Percentiles rank a stretch among this genome's conserved stretches.
phyloP scores from a whole-genome alignment of 2,797 vertebrate genomes.

The Lutjanus campechanus region DNA sequence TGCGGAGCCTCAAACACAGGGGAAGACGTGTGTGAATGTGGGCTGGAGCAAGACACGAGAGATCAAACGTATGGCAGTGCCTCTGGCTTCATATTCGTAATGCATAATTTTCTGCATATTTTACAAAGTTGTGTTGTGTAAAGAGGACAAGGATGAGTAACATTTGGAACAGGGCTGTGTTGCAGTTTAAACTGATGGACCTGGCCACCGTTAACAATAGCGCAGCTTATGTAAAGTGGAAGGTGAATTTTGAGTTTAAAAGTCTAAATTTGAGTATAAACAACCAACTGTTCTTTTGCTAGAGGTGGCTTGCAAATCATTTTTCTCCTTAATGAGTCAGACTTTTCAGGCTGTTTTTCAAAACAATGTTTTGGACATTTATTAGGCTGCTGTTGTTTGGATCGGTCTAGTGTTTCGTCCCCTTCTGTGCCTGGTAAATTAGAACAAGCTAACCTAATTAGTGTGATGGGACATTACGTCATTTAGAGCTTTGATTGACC shows the following conservation, averaged over 20 bases:
- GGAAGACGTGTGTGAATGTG: conserved; percentile 4
- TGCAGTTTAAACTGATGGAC: conserved; percentile 10
- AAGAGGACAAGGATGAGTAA: conserved; percentile 21
- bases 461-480: conserved; percentile 30
- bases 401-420: conserved; percentile 1
- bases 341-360: conserved; percentile 12
- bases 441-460: conserved; percentile 50
- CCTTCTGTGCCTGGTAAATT: conserved; percentile 41
- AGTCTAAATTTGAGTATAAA: neutral
- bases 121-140: conserved; percentile 33
- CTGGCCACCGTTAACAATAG: neutral
- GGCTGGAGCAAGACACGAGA: conserved; percentile 40
- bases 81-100: conserved; percentile 27
- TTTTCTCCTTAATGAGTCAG: neutral
- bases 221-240: neutral
- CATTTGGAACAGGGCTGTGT: conserved; percentile 11
- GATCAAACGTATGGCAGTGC: conserved; percentile 50
- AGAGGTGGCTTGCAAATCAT: neutral
- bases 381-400: conserved; percentile 12
- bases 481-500: conserved; percentile 44
- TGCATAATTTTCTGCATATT: conserved; percentile 47
- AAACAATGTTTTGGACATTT: neutral
- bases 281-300: neutral
- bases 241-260: conserved; percentile 3
- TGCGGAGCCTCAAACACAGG: conserved; percentile 27